Conservation (phyloP, 92 coral and sea anemone species). For the Phenganax marumi region DNA sequence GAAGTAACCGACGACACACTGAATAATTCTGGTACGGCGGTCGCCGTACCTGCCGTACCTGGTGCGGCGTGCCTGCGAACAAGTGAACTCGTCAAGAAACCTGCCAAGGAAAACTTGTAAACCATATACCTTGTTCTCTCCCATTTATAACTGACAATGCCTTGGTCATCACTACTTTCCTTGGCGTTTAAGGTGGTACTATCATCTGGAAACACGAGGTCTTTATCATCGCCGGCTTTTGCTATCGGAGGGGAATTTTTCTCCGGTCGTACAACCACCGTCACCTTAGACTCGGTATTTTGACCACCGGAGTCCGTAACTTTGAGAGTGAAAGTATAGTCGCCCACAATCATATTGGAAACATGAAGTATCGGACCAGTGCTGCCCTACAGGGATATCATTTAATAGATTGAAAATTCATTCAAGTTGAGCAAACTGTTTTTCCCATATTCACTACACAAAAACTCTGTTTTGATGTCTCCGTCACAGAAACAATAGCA, state of each 20-base stretch:
- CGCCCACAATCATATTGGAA: slow-evolving; percentile 96
- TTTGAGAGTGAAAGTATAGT: slow-evolving; percentile 89
- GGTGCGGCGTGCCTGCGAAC: too few relatives aligned
- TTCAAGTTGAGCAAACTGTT: too few relatives aligned
- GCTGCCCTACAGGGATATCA: slow-evolving; percentile 61
- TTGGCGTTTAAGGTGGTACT: slow-evolving; percentile 89
- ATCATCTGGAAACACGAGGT: slow-evolving; percentile 90
- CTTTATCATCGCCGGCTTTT: slow-evolving; percentile 97
- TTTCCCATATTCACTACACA: too few relatives aligned
- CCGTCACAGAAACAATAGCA: too few relatives aligned
- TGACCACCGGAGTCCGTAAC: slow-evolving; percentile 97
- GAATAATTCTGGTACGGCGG: neutral
- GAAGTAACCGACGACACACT: neutral
- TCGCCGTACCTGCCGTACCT: too few relatives aligned
- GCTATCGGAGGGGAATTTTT: slow-evolving; percentile 94
- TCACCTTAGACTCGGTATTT: slow-evolving; percentile 74
- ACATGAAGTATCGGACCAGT: slow-evolving; percentile 81
- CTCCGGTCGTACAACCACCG: slow-evolving; percentile 98
- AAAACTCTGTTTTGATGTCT: too few relatives aligned
- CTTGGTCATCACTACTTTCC: slow-evolving; percentile 89
- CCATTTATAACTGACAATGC: slow-evolving; percentile 83
- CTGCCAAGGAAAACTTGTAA: neutral
- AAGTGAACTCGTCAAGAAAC: neutral
- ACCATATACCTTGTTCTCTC: slow-evolving; percentile 67
- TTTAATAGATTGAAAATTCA: neutral